Percentiles rank a stretch among this genome's conserved stretches.
phyloP scores from a whole-genome alignment of 1,140 invertebrate genomes.

The Drosophila prosaltans region DNA sequence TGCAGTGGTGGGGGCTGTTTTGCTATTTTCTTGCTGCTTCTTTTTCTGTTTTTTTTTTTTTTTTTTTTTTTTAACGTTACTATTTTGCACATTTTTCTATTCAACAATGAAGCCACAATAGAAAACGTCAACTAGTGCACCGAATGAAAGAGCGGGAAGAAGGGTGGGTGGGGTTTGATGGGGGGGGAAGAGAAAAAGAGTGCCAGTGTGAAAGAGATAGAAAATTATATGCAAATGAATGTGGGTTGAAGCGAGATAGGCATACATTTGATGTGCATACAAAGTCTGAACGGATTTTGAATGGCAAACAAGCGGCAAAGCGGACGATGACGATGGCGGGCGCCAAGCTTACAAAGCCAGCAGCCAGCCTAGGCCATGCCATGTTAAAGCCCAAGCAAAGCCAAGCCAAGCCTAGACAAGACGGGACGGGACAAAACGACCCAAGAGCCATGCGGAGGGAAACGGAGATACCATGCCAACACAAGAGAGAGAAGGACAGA shows the following conservation, averaged over 20 bases:
- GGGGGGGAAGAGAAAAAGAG: neutral
- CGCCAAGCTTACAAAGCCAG: conserved; percentile 44
- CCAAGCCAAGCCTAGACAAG: conserved; percentile 6
- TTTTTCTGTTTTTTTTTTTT: conserved; percentile 33
- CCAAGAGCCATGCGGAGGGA: neutral
- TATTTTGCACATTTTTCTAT: conserved; percentile 82
- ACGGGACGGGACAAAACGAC: conserved; percentile 16
- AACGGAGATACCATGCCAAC: neutral
- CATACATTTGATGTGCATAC: conserved; percentile 67
- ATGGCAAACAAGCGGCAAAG: conserved; percentile 77
- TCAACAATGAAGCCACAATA: conserved; percentile 82
- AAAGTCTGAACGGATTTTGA: conserved; percentile 81
- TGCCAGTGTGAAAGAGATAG: conserved; percentile 36
- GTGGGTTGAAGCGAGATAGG: conserved; percentile 67
- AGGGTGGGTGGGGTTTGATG: no score
- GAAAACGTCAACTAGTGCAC: conserved; percentile 78
- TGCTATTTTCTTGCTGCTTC: conserved; percentile 66
- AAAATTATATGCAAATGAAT: conserved; percentile 48
- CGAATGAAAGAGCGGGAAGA: conserved; percentile 29
- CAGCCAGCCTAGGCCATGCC: conserved; percentile 29
- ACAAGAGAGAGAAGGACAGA: conserved; percentile 15
- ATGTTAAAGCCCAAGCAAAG: conserved; percentile 47
- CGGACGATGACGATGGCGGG: conserved; percentile 33
- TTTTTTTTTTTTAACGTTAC: conserved; percentile 64
- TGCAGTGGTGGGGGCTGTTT: conserved; percentile 49